phyloP scores from a whole-genome alignment of 2,113 vertebrate species.

The Oreotrochilus melanogaster region DNA sequence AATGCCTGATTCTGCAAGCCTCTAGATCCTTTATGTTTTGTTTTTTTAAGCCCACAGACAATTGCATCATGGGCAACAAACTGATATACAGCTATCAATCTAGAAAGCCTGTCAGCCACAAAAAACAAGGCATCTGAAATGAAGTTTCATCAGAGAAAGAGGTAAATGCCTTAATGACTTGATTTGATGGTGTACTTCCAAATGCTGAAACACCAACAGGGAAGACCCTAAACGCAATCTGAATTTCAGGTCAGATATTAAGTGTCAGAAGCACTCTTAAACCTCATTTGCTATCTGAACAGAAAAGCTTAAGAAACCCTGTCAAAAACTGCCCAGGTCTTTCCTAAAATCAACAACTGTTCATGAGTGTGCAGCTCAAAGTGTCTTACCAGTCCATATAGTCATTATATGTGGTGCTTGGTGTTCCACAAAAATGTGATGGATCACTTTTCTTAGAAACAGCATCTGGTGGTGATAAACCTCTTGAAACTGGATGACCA shows the following conservation, averaged over 20 bases:
- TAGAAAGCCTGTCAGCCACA: not conserved
- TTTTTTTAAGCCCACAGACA: not conserved
- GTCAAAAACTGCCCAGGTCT: not conserved
- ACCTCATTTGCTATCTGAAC: not conserved
- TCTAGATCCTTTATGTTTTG: not conserved
- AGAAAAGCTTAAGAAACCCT: not conserved
- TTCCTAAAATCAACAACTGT: rapidly evolving
- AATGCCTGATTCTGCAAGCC: not conserved
- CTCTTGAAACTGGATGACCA: constrained; percentile 66
- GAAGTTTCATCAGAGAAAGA: not conserved
- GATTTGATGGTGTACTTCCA: not conserved
- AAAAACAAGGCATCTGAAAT: not conserved
- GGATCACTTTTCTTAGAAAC: constrained; percentile 49
- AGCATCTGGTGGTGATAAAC: constrained; percentile 70
- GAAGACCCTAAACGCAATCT: not conserved
- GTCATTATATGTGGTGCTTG: constrained; percentile 71
- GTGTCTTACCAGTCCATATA: constrained; percentile 84
- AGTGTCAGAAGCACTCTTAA: not conserved
- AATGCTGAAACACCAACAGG: not conserved
- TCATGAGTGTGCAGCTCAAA: not conserved
- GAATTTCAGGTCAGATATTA: not conserved
- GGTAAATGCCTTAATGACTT: not conserved
- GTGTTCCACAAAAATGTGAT: constrained; percentile 80
- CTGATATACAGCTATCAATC: not conserved
- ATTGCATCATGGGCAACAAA: not conserved